Percentiles rank a stretch among this genome's conserved stretches.
Conservation (phyloP, 2,113 vertebrate genomes). For the Microtus montanus region DNA sequence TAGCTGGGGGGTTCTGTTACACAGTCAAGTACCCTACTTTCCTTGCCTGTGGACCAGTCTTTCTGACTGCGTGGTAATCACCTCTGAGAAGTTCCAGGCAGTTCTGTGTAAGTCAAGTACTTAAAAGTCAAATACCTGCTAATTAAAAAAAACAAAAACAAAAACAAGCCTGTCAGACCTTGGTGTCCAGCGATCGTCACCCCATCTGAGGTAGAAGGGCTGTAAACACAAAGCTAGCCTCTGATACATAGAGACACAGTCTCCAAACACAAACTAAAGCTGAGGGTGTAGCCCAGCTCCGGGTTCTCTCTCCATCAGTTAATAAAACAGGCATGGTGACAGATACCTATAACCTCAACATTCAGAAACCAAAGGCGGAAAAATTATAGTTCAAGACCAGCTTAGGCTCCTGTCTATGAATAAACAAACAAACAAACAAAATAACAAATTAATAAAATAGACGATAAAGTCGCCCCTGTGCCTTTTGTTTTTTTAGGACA, state of each 20-base stretch:
- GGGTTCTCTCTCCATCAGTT: background rate
- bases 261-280: background rate
- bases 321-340: background rate
- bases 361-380: background rate
- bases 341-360: background rate
- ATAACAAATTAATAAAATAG: background rate
- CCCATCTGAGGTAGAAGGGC: background rate
- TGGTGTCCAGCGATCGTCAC: background rate
- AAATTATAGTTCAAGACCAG: background rate
- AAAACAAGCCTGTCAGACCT: background rate
- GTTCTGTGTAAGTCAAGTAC: conserved; percentile 43
- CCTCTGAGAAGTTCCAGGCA: conserved; percentile 30
- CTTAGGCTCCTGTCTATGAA: background rate
- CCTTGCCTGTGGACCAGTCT: background rate
- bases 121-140: conserved; percentile 50
- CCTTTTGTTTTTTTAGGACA: background rate
- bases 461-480: background rate
- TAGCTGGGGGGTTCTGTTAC: background rate
- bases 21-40: background rate
- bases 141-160: conserved; percentile 2
- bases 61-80: background rate
- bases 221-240: background rate
- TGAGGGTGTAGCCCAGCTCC: background rate
- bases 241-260: background rate
- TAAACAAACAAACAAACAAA: background rate